Evolutionary conservation across 1,140 invertebrate genomes (phyloP).

Genomic region (Heterodera carotae): DNA sequence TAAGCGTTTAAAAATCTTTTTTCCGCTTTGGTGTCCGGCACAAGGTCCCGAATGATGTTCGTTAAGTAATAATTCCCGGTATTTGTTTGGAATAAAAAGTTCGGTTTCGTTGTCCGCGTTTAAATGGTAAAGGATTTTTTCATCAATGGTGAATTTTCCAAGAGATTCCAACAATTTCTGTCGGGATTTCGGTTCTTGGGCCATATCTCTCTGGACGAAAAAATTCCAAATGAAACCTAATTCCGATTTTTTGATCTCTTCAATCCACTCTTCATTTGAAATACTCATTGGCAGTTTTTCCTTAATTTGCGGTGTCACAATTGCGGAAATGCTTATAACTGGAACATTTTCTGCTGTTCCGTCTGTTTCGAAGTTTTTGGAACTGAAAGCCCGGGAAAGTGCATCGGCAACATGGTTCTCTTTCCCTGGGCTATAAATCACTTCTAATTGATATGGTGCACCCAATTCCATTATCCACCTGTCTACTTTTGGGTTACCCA

Average conservation of each 20-base stretch:
- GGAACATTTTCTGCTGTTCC: background rate
- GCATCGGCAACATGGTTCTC: background rate
- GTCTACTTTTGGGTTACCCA: slow-evolving; percentile 3
- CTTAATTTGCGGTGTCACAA: too few relatives aligned
- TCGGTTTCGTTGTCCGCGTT: background rate
- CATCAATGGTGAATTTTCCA: background rate
- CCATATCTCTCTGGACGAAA: background rate
- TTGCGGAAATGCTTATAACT: background rate
- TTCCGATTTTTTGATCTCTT: background rate
- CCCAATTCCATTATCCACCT: slow-evolving; percentile 1
- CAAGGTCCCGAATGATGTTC: background rate
- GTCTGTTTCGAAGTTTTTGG: background rate
- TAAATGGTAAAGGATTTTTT: background rate
- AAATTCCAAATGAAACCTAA: background rate
- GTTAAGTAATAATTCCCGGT: background rate
- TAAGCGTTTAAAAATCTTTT: too few relatives aligned
- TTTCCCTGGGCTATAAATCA: slow-evolving; percentile 1
- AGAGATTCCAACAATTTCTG: background rate
- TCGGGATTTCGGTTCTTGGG: background rate
- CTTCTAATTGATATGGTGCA: background rate
- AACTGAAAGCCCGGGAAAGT: background rate
- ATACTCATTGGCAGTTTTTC: background rate
- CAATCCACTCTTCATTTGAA: background rate
- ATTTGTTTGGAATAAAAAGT: background rate
- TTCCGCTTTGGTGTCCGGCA: background rate